Base-by-base conservation (phyloP, 2,113 vertebrate genomes). In the Mobula hypostoma region DNA sequence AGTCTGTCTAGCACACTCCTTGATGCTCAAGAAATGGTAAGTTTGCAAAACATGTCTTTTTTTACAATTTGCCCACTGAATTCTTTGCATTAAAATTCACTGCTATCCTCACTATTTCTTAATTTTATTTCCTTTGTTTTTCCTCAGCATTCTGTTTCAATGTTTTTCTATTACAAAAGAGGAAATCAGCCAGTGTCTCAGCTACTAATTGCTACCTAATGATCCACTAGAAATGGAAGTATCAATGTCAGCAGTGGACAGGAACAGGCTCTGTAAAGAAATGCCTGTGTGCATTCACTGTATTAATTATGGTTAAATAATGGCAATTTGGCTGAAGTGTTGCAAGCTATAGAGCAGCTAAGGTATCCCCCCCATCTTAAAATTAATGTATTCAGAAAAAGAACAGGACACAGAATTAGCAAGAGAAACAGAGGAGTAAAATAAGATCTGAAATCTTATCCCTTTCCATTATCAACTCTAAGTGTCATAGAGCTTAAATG, bases 21-120 rank as follows among this genome's bases (percentile, higher is more conserved):
- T 61, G 98, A 98, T 95, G 96, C 97, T 94, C 96, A 97, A 94
- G 99, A 99, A 58, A 98, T 99, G 98, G 99, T 99, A 96, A 98
- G 97, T 94, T 94, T 94, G 68, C 61, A 14, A 36, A 87, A 72
- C 21, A 32, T 87, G 6, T 12, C 32, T 21, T 56, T 76, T 74
- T 11, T 11, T 48, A 4, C 72, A 93, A 93, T 27, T 74, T 7
- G 40, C 27, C 12, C 19, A 21, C 56, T 7, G 56, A 48, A 48
- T 9, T 74, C 36, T 48, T 74, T 93, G 36, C 9, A 56, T 48
- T 93, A 40, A 74, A 68, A 93, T 93, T 74, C 19, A 74, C 68
- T 72, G 88, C n/a, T 19, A 19, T 40, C 88, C 19, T 63, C 40
- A 40, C n/a, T 12, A 21, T 48, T 40, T 70, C 11, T 70, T 92